Evolutionary conservation across 2,797 vertebrate species (phyloP), one percentile per base, ranked within the genome.

Genomic region (Carduelis carduelis): DNA sequence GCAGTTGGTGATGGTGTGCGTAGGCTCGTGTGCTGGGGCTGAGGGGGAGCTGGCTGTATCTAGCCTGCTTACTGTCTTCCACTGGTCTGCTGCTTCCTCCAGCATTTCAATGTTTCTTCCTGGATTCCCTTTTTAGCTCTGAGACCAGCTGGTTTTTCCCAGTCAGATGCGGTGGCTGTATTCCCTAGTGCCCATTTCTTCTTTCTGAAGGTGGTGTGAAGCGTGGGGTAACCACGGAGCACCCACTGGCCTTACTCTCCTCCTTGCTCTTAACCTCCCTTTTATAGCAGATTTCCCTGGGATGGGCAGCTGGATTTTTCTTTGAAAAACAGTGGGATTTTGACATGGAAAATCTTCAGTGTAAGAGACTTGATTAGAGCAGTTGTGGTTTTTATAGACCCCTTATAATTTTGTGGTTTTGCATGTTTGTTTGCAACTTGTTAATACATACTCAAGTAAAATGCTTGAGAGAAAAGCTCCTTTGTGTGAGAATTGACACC

Each of bases 341-440:
- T 81, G 35, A 65, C n/a, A 12, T 57, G 44, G 69, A 89, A 83
- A 60, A 68, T 81, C 68, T 87, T 7, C 8, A 69, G 35, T 55
- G 66, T 3, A 7, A 89, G 69, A 72, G 50, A 32, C 79, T 83
- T 92, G 65, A 90, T 93, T 72, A 82, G 50, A 82, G 65, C 72
- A 63, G 43, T 83, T 95, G 84, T 78, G 76, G 41, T 56, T 93
- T 96, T 95, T 83, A 41, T 90, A 52, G 61, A 21, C 32, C 78
- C 26, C 68, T 60, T 80, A 44, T 41, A 91, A 84, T 91, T 89
- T 78, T 82, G 63, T 94, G 87, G 53, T 24, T 93, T 95, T 61
- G 41, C 35, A 41, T 95, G 92, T 71, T 89, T 87, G 69, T 90
- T 84, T 96, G 84, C 63, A 83, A 81, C 63, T 94, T 86, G 63